Conservation (phyloP, 2,888 invertebrate species). For the Macrosiphum euphorbiae region DNA sequence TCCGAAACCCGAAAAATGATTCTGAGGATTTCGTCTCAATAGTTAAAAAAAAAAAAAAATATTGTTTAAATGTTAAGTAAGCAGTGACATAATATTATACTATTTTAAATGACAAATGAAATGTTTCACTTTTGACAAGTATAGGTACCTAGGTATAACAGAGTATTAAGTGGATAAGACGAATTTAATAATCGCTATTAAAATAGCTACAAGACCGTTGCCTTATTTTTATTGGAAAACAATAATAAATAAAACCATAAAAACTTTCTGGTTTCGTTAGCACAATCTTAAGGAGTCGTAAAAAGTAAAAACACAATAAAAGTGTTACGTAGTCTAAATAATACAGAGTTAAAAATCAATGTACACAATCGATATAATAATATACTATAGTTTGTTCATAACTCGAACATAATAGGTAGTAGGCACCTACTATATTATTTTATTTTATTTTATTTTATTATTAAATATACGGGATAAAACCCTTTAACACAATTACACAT, state of each 20-base stretch:
- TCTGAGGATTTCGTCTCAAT: background rate
- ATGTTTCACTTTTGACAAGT: background rate
- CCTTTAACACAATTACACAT: no score
- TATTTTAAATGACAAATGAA: background rate
- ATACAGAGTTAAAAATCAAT: background rate
- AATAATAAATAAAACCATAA: background rate
- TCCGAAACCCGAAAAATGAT: background rate
- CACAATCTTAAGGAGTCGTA: background rate
- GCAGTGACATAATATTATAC: background rate
- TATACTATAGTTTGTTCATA: background rate
- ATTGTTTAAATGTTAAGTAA: background rate
- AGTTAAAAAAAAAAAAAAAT: background rate
- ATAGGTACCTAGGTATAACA: background rate
- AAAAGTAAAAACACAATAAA: background rate
- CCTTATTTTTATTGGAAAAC: background rate
- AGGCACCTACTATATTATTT: background rate
- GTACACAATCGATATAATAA: background rate
- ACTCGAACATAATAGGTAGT: background rate
- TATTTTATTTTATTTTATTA: no score
- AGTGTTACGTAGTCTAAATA: background rate
- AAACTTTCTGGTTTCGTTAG: background rate
- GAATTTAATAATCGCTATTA: background rate
- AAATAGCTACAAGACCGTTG: background rate
- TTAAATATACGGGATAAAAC: no score
- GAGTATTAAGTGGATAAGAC: background rate